Base-by-base conservation (phyloP, 2,113 vertebrate species). In the Indicator indicator region DNA sequence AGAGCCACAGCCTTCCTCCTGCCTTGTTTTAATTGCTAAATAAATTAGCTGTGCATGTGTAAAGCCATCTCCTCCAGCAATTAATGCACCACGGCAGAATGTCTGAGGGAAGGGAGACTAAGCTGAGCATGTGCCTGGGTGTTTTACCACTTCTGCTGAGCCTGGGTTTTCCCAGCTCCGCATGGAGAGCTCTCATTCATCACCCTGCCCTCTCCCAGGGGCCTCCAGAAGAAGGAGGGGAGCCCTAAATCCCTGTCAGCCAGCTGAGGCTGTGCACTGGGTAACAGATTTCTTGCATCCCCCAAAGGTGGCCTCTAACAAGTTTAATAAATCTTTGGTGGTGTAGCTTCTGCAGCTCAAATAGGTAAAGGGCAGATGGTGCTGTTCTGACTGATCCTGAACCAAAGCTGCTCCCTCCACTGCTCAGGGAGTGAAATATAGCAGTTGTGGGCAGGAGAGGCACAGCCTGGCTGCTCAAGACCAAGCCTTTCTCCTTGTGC, bases 241-340 rank as follows among this genome's bases (percentile, higher is more conserved):
- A 93, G 7, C 59, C 77, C 50, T 96, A 96, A 95, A 94, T 96
- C 90, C 83, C 59, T 72, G 78, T 89, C 95, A 95, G n/a, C 26
- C 59, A 87, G 83, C 50, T 1, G 5, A 84, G 93, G 77, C 55
- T 8, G 5, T 2, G 26, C 38, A 59, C 70, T 3, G 0, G 84
- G 7, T 79, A 75, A 95, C 77, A 92, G 78, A 95, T 95, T 74
- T 84, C 77, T 76, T 83, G 44, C 1, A 2, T 90, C 63, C 40
- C 40, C 40, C 59, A 90, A 75, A 94, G 86, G 70, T 83, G 44
- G 77, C 77, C 70, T 94, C 88, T 73, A 82, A 90, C 70, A 82
- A 93, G 93, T 94, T 88, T 81, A 94, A 93, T 95, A 96, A 95
- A 96, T 95, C 96, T 95, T 83, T 65, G 40, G 54, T 4, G 0